Evolutionary conservation across 2,797 vertebrate species (phyloP), one percentile per base, ranked within the genome.

Genomic region (Acrocephalus scirpaceus): DNA sequence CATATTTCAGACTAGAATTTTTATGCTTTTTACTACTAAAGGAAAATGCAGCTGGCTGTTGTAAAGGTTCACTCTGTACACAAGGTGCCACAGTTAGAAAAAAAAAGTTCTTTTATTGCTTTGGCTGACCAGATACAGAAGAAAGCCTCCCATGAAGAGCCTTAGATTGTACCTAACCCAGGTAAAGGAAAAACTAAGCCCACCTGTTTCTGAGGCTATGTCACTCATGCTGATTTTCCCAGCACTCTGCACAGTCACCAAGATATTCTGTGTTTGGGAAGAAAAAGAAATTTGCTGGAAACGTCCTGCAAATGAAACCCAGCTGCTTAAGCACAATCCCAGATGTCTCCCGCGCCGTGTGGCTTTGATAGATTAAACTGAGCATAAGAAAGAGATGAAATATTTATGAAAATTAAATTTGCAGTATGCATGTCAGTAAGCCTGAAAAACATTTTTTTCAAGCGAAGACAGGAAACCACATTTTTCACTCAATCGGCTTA

Each of bases 341-440:
- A 98, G 96, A 97, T 98, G 97, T 97, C 93, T 97, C 86, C 92
- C 85, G 96, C 86, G 96, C 74, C 11, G 66, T 87, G 92, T 93
- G 94, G 93, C 96, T 98, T 96, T 97, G 96, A 97, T 92, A 97
- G 86, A 97, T 94, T 97, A 97, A 98, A 97, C 97, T 97, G 97
- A 98, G 97, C 96, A 96, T 97, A 97, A 95, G 96, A 97, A 95
- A 97, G 94, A 97, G 96, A 97, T 97, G 96, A 98, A 97, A 97
- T 97, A 97, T 95, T 97, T 96, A 97, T 95, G 95, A 98, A 98
- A 98, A 98, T 96, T 96, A 95, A 96, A 98, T 97, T 96, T 97
- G 89, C 94, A 97, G 94, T 88, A 95, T 97, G 95, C 91, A 96
- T 97, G 95, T 97, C 96, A 92, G 96, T 97, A 96, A 97, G 86